Evolutionary conservation across 2,797 vertebrate genomes (phyloP).

Genomic region (Ctenosaura bakeri): DNA sequence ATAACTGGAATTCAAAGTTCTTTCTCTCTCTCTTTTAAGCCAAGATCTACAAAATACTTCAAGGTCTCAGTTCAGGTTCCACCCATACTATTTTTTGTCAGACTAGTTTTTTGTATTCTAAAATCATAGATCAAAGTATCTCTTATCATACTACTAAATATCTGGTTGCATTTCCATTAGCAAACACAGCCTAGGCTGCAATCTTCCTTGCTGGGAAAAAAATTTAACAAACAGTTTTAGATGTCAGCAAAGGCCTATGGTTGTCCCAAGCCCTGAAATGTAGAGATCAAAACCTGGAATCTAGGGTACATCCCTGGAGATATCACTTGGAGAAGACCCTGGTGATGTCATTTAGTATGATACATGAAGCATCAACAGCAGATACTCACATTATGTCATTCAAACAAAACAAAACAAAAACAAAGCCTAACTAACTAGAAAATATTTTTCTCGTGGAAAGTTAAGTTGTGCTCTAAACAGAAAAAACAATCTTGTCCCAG

Average conservation of each 20-base stretch:
- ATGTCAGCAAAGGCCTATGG: background rate
- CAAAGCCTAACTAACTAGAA: too few species aligned
- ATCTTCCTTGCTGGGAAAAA: background rate
- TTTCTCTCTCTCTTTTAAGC: background rate
- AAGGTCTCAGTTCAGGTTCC: background rate
- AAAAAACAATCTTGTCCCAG: too few species aligned
- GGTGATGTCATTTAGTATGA: too few species aligned
- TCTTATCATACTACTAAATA: background rate
- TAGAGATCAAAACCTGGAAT: too few species aligned
- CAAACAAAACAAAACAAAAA: too few species aligned
- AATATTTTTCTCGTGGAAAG: too few species aligned
- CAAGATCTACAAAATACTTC: background rate
- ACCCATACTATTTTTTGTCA: background rate
- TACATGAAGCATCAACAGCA: too few species aligned
- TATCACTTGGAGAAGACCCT: too few species aligned
- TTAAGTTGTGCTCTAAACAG: too few species aligned
- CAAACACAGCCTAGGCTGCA: background rate
- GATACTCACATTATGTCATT: too few species aligned
- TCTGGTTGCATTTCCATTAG: background rate
- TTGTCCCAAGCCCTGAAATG: too few species aligned
- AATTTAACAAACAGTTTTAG: background rate
- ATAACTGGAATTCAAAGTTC: background rate
- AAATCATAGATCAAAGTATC: slow-evolving; percentile 9
- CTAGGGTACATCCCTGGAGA: too few species aligned
- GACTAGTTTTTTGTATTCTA: background rate